Evolutionary conservation across 2,888 invertebrate genomes (phyloP), one percentile per base, ranked within the genome.

Genomic region (Coelogynopora nodosa): DNA sequence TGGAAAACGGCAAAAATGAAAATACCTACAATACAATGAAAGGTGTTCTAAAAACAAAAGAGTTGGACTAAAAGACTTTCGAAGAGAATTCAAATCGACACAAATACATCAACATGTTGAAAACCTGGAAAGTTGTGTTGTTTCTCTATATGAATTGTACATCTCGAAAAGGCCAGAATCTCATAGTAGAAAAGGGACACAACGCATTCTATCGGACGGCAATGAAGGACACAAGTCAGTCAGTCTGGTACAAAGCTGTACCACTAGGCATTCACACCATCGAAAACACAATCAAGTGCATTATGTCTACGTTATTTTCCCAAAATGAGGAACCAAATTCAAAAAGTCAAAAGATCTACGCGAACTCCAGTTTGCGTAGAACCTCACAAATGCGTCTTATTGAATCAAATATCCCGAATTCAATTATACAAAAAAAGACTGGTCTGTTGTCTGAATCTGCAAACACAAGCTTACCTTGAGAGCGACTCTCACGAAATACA

Each of bases 171-270:
- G 49, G 49, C 49, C 49, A 49, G 5, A 49, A 49, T 49, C 49
- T 49, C 49, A 49, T 49, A 49, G 49, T 49, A 49, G 49, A 49
- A 49, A n/a, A 49, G 49, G 49, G 49, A 49, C 49, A 18, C 49
- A 49, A 5, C 5, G 74, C 74, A n/a, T 74, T 74, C 74, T 74
- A 74, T 74, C 23, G 5, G 74, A 74, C 74, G 23, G 18, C 74
- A 74, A 74, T 74, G 74, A 74, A 74, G 2, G 23, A 74, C 18
- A n/a, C 74, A 13, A 74, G 74, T 74, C 23, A 74, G 74, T 74
- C 23, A 74, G 23, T 26, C 74, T 74, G 74, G 74, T 74, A 74
- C 74, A 74, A 74, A 74, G 27, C 74, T 13, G 74, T 74, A 23
- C 74, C 74, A 23, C 74, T 74, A 10, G 74, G 74, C 18, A 49